These are phyloP conservation scores for Buathra laborator DNA, from an alignment of 2,888 invertebrate genomes.

Conservation along the genomic window DNA sequence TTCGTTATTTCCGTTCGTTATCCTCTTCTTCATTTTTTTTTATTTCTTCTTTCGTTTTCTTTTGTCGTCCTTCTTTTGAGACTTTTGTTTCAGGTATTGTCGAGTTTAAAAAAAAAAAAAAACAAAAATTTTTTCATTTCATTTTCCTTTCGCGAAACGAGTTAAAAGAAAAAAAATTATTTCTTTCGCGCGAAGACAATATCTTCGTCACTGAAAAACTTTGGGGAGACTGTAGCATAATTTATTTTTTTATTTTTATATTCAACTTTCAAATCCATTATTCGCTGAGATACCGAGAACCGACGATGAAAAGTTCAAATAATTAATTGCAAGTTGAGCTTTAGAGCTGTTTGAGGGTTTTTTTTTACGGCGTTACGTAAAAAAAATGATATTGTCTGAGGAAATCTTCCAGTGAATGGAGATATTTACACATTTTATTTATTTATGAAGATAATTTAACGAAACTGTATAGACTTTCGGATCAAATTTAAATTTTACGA, in stretches of 20 bases:
- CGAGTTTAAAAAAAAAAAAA: neutral
- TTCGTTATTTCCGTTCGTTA: slow-evolving; percentile 18
- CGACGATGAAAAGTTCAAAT: neutral
- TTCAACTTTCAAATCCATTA: slow-evolving; percentile 4
- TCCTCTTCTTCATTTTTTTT: slow-evolving; percentile 36
- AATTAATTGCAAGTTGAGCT: neutral
- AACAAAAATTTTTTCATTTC: slow-evolving; percentile 1
- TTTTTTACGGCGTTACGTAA: neutral
- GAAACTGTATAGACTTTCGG: too few relatives aligned
- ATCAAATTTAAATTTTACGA: too few relatives aligned
- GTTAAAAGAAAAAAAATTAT: neutral
- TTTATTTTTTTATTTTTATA: neutral
- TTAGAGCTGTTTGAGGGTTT: neutral
- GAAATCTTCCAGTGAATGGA: neutral
- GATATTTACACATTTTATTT: too few relatives aligned
- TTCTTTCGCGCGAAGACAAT: neutral
- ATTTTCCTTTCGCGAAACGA: neutral
- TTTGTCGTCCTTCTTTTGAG: slow-evolving; percentile 51
- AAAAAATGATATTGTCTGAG: neutral
- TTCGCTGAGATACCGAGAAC: too few relatives aligned
- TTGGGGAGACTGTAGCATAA: slow-evolving; percentile 1
- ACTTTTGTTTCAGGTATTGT: slow-evolving; percentile 53
- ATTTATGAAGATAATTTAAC: too few relatives aligned
- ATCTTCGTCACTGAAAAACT: neutral
- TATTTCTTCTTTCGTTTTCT: slow-evolving; percentile 24